Percentiles rank a stretch among this genome's conserved stretches.
These are phyloP conservation scores for Euleptes europaea DNA, from an alignment of 2,113 vertebrate species.

Conservation along the genomic window DNA sequence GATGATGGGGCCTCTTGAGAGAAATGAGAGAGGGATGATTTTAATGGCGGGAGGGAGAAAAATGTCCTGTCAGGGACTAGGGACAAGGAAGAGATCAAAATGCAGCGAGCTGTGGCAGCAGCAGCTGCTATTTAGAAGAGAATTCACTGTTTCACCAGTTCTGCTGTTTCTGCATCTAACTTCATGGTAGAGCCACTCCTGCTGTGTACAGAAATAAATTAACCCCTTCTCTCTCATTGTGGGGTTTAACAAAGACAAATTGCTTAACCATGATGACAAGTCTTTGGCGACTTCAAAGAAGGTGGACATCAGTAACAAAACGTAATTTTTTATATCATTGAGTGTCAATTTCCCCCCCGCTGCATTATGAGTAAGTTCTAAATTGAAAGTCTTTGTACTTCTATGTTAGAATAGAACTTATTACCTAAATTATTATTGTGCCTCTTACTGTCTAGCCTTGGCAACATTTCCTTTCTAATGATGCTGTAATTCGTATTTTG, in stretches of 20 bases:
- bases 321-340: background rate
- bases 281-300: background rate
- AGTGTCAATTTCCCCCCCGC: background rate
- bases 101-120: background rate
- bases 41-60: background rate
- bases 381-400: too few relatives aligned
- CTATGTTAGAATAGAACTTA: background rate
- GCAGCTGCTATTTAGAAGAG: background rate
- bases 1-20: background rate
- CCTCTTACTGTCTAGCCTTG: background rate
- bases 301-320: background rate
- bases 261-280: background rate
- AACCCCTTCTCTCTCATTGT: too few relatives aligned
- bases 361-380: too few relatives aligned
- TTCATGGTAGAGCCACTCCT: background rate
- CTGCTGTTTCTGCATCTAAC: too few relatives aligned
- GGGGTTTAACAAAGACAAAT: background rate
- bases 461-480: conserved; percentile 21
- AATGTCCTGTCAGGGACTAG: background rate
- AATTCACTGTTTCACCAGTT: background rate
- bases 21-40: background rate
- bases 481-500: background rate
- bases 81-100: background rate
- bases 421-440: background rate
- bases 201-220: background rate